A percentile compares a stretch with the other conserved stretches of the same genome.
Conservation (phyloP, 2,888 invertebrate genomes). For the Machimus rusticus region DNA sequence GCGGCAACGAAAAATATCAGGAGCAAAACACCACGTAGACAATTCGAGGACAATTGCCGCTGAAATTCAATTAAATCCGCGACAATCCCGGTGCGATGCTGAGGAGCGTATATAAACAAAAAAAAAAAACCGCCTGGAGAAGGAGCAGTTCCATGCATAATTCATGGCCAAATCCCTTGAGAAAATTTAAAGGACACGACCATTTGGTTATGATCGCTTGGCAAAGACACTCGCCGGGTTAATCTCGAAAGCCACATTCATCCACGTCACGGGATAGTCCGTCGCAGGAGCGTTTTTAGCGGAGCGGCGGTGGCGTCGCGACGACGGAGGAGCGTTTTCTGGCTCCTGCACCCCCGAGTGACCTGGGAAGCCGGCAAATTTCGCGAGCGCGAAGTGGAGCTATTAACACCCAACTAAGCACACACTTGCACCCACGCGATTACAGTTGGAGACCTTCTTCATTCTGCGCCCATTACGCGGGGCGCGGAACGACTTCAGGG, state of each 20-base stretch:
- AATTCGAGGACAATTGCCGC: not conserved
- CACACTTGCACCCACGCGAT: conserved; percentile 16
- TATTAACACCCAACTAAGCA: conserved; percentile 32
- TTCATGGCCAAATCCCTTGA: conserved; percentile 26
- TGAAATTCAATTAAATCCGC: conserved; percentile 33
- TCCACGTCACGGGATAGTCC: not conserved
- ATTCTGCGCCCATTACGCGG: conserved; percentile 1
- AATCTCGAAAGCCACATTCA: conserved; percentile 29
- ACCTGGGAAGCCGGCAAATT: not conserved
- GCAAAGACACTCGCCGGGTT: not conserved
- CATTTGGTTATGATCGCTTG: conserved; percentile 27
- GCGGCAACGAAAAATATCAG: not conserved
- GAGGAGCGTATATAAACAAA: not conserved
- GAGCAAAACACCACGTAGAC: not conserved
- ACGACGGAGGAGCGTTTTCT: not conserved
- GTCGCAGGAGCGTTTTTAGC: not conserved
- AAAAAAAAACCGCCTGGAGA: not conserved
- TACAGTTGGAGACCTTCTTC: conserved; percentile 22
- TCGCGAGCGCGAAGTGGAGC: conserved; percentile 3
- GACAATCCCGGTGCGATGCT: not conserved
- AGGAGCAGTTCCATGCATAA: conserved; percentile 1
- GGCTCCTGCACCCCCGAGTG: not conserved
- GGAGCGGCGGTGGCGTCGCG: not conserved
- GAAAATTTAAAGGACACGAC: conserved; percentile 3
- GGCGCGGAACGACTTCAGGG: not conserved